These are phyloP conservation scores for Bombus waltoni DNA, from an alignment of 1,140 invertebrate genomes.

Conservation along the genomic window DNA sequence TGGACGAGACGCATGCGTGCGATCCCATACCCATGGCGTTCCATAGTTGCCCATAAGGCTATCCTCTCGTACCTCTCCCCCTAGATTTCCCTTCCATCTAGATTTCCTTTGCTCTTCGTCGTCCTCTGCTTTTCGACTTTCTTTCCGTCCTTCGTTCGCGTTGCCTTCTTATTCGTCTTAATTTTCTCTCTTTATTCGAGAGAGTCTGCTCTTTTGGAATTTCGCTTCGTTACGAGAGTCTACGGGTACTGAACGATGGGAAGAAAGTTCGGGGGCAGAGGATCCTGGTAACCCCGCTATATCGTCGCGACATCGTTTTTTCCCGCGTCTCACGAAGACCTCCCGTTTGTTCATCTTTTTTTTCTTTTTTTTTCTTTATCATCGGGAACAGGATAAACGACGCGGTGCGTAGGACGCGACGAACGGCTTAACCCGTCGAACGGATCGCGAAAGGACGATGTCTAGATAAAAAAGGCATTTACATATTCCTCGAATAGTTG, in stretches of 20 bases:
- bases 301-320: conserved; percentile 9
- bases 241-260: background rate
- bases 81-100: conserved; percentile 50
- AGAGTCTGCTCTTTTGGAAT: background rate
- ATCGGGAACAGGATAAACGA: conserved; percentile 14
- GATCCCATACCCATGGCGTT: conserved; percentile 74
- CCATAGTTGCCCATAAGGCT: conserved; percentile 63
- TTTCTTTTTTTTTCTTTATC: background rate
- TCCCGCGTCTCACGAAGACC: background rate
- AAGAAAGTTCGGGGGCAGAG: conserved; percentile 1
- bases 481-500: conserved; percentile 38
- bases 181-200: background rate
- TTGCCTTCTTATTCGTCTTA: background rate
- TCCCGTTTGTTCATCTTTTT: background rate
- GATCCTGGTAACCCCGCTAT: background rate
- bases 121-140: background rate
- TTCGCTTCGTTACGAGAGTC: too few species aligned
- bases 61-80: conserved; percentile 30
- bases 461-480: conserved; percentile 36
- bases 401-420: conserved; percentile 19
- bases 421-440: conserved; percentile 34
- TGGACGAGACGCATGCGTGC: conserved; percentile 76
- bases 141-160: background rate
- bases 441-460: conserved; percentile 44
- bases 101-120: conserved; percentile 19